Conservation (phyloP, 2,797 vertebrate species). For the Sparus aurata region DNA sequence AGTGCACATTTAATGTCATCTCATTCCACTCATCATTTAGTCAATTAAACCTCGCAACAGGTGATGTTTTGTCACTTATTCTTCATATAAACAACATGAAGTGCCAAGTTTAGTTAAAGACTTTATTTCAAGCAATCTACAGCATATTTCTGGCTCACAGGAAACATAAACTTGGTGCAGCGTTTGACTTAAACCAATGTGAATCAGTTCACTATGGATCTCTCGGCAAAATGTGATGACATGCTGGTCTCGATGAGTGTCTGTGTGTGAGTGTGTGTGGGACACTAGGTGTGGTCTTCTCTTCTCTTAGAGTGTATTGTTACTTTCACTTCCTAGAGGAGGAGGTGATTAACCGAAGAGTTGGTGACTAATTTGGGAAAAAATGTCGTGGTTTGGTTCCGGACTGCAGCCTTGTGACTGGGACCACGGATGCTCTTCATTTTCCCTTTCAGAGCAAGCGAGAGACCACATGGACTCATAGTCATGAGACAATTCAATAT, state of each 20-base stretch:
- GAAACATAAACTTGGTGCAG: background rate
- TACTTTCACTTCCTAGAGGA: conserved; percentile 78
- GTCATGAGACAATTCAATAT: conserved; percentile 76
- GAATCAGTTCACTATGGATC: background rate
- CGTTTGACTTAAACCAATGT: background rate
- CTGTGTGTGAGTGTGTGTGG: background rate
- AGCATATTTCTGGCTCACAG: background rate
- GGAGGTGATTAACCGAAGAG: conserved; percentile 73
- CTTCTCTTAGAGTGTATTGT: conserved; percentile 54
- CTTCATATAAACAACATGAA: background rate
- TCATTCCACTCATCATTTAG: conserved; percentile 15
- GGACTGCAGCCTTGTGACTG: conserved; percentile 75
- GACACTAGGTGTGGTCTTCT: conserved; percentile 46
- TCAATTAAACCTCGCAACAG: conserved; percentile 4
- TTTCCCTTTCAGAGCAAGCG: conserved; percentile 59
- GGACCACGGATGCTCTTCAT: conserved; percentile 66
- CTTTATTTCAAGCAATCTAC: background rate
- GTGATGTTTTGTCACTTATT: background rate
- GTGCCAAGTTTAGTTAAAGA: conserved; percentile 1
- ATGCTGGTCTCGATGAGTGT: background rate
- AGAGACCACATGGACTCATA: conserved; percentile 65
- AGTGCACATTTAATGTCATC: conserved; percentile 6
- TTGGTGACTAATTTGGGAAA: conserved; percentile 81
- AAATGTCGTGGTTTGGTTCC: conserved; percentile 69
- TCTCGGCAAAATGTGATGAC: conserved; percentile 31